Evolutionary conservation across 2,113 vertebrate genomes (phyloP), one percentile per base, ranked within the genome.

Genomic region (Paradoxurus hermaphroditus): DNA sequence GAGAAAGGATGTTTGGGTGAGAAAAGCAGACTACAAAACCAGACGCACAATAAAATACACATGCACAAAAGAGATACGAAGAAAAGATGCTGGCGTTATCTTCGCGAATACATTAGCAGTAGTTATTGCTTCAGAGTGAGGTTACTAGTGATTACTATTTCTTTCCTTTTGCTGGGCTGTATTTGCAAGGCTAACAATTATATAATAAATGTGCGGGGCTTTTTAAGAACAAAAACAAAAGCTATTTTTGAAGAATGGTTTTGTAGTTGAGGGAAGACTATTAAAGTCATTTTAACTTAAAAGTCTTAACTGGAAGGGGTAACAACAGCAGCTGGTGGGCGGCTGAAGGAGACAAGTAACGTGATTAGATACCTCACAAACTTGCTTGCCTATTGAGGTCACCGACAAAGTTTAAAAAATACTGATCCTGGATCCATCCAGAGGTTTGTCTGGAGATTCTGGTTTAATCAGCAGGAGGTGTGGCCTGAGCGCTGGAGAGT

Each of bases 211-310:
- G 10, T 53, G 7, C 13, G 25, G 23, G 18, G 9, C 44, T 21
- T 53, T 90, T 92, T 96, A 31, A 3, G 63, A 92, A 90, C 63
- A 73, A 86, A 95, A 93, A 56, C 4, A 82, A 41, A 68, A 70
- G 63, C 19, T 72, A 46, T 25, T 97, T 97, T 89, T 89, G 51
- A 25, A 89, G 96, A 91, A 62, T 65, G 27, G 6, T 62, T 88
- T 53, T 79, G 7, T 56, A 53, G 29, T 23, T 70, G 5, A 92
- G 23, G 86, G 53, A 51, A 83, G 31, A 94, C 53, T 51, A 77
- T 10, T 75, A 31, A 70, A 96, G 39, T 62, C 31, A 10, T 92
- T 90, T 92, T 63, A 78, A 86, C 29, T 84, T 15, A 90, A 70
- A 91, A 36, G 84, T 68, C 27, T 72, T 78, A 49, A 73, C 34